Base-by-base conservation (phyloP, 2,888 invertebrate genomes). In the Venusia cambrica region DNA sequence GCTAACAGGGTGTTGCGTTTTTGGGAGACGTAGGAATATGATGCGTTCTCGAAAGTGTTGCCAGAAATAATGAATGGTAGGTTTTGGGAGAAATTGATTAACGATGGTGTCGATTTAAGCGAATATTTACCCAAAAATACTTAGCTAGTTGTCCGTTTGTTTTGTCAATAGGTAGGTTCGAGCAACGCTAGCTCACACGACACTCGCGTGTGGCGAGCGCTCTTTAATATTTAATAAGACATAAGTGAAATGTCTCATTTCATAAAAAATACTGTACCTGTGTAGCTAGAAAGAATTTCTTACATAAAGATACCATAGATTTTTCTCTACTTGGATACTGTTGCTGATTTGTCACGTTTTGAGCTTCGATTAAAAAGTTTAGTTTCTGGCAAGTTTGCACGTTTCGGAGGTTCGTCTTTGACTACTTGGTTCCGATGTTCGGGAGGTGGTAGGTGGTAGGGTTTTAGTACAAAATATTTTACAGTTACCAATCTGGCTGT, bases 281-380 rank as follows among this genome's bases (percentile, higher is more conserved):
- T 80, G 76, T 85, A 85, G 85, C 73, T 85, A 85, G 85, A 77
- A 66, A 64, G 71, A 85, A 84, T 85, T 84, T 77, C 73, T 64
- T 71, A 64, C 62, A 51, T 50, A 37, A 51, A 49, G 36, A 34
- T 38, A 29, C 49, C 37, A 39, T 35, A 33, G 48, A 54, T 48
- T 54, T 58, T 58, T 63, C 54, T 61, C 43, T 54, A 65, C 64
- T 73, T 74, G 74, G 74, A 79, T 76, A 75, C 66, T 75, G 76
- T 75, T 75, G 75, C 70, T 39, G 46, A 50, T 55, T 57, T 60
- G 50, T 34, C 35, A 36, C 33, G n/a, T n/a, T n/a, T n/a, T n/a
- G n/a, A n/a, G n/a, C n/a, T n/a, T n/a, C n/a, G n/a, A n/a, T n/a
- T n/a, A n/a, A n/a, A n/a, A n/a, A n/a, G n/a, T n/a, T n/a, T n/a